Conservation (phyloP, 2,113 vertebrate genomes). For the Psittacus erithacus region DNA sequence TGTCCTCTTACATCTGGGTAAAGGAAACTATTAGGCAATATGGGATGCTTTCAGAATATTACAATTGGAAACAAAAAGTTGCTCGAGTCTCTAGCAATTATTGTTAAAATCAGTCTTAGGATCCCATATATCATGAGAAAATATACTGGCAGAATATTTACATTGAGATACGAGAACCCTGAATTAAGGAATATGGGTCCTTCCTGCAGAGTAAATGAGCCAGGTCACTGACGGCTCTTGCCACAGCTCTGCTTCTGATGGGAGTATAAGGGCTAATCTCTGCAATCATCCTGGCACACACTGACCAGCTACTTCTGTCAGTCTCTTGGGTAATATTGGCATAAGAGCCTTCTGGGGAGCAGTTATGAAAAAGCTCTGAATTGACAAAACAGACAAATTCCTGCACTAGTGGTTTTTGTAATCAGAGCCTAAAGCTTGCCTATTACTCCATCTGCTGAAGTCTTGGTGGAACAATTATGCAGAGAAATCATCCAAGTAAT, state of each 20-base stretch:
- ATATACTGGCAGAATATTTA: background rate
- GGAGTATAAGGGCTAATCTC: background rate
- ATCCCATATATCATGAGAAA: background rate
- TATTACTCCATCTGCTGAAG: conserved; percentile 12
- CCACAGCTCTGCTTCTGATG: fast-evolving
- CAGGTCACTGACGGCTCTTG: background rate
- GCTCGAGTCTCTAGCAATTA: background rate
- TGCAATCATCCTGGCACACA: fast-evolving
- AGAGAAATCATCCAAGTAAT: background rate
- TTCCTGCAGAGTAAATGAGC: background rate
- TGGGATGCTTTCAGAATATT: background rate
- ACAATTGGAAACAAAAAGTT: background rate
- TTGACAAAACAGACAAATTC: background rate
- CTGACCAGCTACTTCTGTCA: background rate
- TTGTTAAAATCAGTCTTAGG: background rate
- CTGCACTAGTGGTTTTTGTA: background rate
- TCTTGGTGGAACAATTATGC: background rate
- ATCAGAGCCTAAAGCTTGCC: background rate
- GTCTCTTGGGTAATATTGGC: background rate
- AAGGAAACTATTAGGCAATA: background rate
- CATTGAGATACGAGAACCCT: background rate
- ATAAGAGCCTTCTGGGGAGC: background rate
- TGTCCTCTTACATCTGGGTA: background rate
- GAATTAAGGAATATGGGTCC: background rate
- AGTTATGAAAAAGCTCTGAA: background rate